phyloP scores from a whole-genome alignment of 1,140 invertebrate species.

The Zaprionus gabonicus region DNA sequence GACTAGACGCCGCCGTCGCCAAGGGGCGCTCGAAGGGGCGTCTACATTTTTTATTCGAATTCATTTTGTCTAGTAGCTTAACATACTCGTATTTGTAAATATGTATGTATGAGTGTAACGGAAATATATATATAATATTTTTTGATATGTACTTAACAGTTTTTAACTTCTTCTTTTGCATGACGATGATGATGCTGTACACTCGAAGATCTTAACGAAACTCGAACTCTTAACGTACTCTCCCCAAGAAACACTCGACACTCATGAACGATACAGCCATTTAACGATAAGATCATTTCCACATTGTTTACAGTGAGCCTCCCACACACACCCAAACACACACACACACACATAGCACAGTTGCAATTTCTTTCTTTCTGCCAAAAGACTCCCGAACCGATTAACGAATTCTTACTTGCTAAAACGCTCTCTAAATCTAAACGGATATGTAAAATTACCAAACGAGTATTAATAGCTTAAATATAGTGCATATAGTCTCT shows the following conservation, averaged over 20 bases:
- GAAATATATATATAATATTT: conserved; percentile 54
- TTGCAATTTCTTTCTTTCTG: conserved; percentile 20
- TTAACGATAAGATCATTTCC: conserved; percentile 47
- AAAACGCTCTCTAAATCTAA: conserved; percentile 45
- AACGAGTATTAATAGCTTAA: conserved; percentile 81
- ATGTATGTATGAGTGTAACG: conserved; percentile 35
- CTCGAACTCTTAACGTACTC: neutral
- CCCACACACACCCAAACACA: neutral
- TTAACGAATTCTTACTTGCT: conserved; percentile 15
- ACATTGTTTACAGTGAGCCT: conserved; percentile 71
- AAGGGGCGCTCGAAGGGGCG: neutral
- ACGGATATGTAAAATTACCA: conserved; percentile 74
- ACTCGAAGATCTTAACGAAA: conserved; percentile 3
- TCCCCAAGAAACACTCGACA: neutral
- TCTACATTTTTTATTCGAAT: neutral
- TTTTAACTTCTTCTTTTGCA: conserved; percentile 71
- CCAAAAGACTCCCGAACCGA: conserved; percentile 2
- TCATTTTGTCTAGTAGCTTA: conserved; percentile 26
- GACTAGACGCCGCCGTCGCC: conserved; percentile 2
- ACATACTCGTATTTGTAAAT: conserved; percentile 33
- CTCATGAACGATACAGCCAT: neutral
- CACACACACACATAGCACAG: conserved; percentile 12
- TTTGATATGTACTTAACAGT: conserved; percentile 74
- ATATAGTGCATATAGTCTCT: conserved; percentile 68
- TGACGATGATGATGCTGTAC: conserved; percentile 42